A percentile compares a stretch with the other conserved stretches of the same genome.
Evolutionary conservation across 30 jellyfish, hydroid and myxozoan species (phyloP).

Genomic region (Mastigias papua): DNA sequence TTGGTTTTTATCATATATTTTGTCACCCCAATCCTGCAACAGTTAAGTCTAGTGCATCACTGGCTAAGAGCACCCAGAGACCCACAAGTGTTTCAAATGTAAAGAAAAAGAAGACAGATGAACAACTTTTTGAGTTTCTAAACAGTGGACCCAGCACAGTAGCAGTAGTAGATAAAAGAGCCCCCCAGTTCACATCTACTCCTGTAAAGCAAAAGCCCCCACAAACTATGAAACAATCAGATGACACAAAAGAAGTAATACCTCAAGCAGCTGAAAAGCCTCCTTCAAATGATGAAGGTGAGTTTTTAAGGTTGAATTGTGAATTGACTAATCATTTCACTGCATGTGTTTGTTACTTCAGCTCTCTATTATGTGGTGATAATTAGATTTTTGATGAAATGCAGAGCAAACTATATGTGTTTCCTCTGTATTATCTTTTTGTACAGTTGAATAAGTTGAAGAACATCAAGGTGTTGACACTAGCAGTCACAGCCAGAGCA

Average conservation of each 20-base stretch:
- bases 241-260: not conserved
- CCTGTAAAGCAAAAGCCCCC: slow-evolving; percentile 63
- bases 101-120: slow-evolving; percentile 84
- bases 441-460: too few species aligned
- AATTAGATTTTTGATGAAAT: too few species aligned
- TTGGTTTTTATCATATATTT: too few species aligned
- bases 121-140: slow-evolving; percentile 86
- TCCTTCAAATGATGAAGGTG: not conserved
- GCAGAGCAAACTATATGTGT: too few species aligned
- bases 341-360: too few species aligned
- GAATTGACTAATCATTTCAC: too few species aligned
- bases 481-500: too few species aligned
- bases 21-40: not conserved
- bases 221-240: slow-evolving; percentile 1
- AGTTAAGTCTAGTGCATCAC: not conserved
- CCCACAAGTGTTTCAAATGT: slow-evolving; percentile 74
- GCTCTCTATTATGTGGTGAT: too few species aligned
- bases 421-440: too few species aligned
- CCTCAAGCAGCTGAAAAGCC: not conserved
- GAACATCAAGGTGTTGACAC: too few species aligned
- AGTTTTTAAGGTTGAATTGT: not conserved
- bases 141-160: slow-evolving; percentile 76
- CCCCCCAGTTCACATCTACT: slow-evolving; percentile 67
- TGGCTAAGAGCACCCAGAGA: slow-evolving; percentile 34
- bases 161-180: slow-evolving; percentile 26